Percentiles rank a stretch among this genome's conserved stretches.
Conservation (phyloP, 2,888 invertebrate genomes). For the Oxyteleia sp. region DNA sequence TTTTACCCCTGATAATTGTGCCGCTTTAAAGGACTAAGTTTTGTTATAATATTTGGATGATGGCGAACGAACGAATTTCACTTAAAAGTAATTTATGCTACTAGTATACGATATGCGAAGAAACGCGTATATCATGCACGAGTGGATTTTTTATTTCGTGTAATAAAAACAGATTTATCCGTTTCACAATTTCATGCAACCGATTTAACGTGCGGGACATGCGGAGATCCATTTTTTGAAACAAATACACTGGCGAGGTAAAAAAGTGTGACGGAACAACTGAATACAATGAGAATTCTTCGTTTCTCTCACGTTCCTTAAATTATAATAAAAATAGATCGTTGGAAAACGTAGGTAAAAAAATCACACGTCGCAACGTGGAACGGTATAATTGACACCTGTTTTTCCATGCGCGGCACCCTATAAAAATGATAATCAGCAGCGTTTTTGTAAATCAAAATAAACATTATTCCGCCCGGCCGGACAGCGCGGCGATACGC, state of each 20-base stretch:
- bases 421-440: background rate
- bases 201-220: too few relatives aligned
- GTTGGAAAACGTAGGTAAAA: background rate
- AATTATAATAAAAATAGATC: background rate
- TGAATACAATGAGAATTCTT: background rate
- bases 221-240: too few relatives aligned
- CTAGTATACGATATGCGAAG: background rate
- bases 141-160: background rate
- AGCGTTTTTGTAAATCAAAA: slow-evolving; percentile 8
- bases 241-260: background rate
- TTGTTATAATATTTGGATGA: slow-evolving; percentile 16
- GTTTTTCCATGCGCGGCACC: slow-evolving; percentile 1
- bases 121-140: background rate
- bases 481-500: background rate
- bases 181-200: background rate
- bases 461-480: background rate
- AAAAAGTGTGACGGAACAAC: background rate
- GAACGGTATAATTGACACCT: slow-evolving; percentile 29
- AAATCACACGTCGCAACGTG: background rate
- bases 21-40: too few relatives aligned
- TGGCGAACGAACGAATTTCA: slow-evolving; percentile 4
- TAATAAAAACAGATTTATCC: background rate
- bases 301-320: slow-evolving; percentile 2
- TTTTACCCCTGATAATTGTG: too few relatives aligned
- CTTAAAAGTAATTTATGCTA: background rate